These are phyloP conservation scores for Prorops nasuta DNA, from an alignment of 1,140 invertebrate genomes.

Conservation along the genomic window DNA sequence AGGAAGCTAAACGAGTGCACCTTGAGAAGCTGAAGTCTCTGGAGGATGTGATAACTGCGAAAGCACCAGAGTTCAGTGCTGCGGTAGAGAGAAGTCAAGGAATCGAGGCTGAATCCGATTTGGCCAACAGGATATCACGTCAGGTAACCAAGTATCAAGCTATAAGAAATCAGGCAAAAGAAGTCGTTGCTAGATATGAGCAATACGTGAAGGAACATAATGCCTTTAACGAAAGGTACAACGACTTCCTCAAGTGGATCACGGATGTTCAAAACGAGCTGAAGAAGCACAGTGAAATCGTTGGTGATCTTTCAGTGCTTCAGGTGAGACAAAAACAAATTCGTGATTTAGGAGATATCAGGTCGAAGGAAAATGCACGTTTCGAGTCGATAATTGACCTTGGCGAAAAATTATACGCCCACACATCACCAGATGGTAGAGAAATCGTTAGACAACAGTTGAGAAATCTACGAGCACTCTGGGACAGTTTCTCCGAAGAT, in stretches of 20 bases:
- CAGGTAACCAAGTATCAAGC: conserved; percentile 82
- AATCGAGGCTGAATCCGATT: conserved; percentile 74
- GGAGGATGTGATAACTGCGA: conserved; percentile 71
- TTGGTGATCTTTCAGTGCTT: conserved; percentile 80
- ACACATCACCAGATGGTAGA: conserved; percentile 90
- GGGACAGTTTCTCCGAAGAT: conserved; percentile 86
- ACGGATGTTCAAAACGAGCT: conserved; percentile 69
- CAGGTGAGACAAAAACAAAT: conserved; percentile 84
- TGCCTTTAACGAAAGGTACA: conserved; percentile 76
- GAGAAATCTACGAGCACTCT: conserved; percentile 75
- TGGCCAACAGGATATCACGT: conserved; percentile 75
- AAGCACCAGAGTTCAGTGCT: conserved; percentile 69
- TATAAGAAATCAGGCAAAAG: conserved; percentile 79
- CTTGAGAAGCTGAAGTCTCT: conserved; percentile 75
- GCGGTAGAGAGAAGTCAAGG: conserved; percentile 69
- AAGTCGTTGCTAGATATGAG: conserved; percentile 75
- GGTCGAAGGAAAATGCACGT: conserved; percentile 75
- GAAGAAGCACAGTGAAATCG: conserved; percentile 77
- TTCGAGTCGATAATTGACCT: conserved; percentile 85
- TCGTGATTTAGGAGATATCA: conserved; percentile 75
- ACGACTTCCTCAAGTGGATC: conserved; percentile 74
- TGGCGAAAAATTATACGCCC: conserved; percentile 88
- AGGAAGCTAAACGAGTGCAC: conserved; percentile 78
- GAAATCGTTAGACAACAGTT: conserved; percentile 89
- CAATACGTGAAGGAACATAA: conserved; percentile 83